These are phyloP conservation scores for Theonella swinhoei DNA, from an alignment of 37 sponge, comb jelly and placozoan species.

Conservation along the genomic window DNA sequence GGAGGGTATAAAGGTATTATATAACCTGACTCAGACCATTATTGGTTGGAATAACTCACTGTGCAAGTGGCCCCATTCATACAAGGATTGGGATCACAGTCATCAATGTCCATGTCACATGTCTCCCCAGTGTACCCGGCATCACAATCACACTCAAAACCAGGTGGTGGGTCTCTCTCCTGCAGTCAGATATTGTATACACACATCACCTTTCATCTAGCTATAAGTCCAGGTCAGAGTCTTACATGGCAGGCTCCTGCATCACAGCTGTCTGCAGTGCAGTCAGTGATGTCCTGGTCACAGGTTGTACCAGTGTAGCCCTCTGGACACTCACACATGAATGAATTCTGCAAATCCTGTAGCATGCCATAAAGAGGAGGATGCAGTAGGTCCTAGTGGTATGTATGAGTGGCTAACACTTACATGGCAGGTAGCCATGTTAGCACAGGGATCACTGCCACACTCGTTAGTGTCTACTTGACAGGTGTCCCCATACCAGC, in stretches of 20 bases:
- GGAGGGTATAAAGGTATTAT: neutral
- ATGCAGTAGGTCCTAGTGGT: no score
- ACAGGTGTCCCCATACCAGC: neutral
- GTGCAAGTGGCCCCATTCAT: constrained; percentile 11
- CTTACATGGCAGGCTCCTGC: neutral
- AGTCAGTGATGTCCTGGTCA: constrained; percentile 6
- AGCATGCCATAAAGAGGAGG: neutral
- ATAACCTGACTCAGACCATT: neutral
- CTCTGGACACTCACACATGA: neutral
- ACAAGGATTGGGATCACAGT: constrained; percentile 15
- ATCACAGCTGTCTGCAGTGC: neutral
- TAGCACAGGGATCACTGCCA: neutral
- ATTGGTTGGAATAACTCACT: constrained; percentile 19
- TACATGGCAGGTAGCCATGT: neutral
- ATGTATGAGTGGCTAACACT: no score
- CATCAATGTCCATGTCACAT: constrained; percentile 12
- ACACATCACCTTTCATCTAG: no score
- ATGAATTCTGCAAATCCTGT: neutral
- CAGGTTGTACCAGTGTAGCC: constrained; percentile 1
- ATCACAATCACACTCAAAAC: neutral
- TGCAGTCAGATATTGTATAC: no score
- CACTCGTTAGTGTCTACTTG: neutral
- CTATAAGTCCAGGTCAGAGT: no score
- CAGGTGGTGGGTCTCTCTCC: neutral
- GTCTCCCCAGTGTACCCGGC: neutral